Evolutionary conservation across 2,113 vertebrate genomes (phyloP).

Genomic region (Daubentonia madagascariensis): DNA sequence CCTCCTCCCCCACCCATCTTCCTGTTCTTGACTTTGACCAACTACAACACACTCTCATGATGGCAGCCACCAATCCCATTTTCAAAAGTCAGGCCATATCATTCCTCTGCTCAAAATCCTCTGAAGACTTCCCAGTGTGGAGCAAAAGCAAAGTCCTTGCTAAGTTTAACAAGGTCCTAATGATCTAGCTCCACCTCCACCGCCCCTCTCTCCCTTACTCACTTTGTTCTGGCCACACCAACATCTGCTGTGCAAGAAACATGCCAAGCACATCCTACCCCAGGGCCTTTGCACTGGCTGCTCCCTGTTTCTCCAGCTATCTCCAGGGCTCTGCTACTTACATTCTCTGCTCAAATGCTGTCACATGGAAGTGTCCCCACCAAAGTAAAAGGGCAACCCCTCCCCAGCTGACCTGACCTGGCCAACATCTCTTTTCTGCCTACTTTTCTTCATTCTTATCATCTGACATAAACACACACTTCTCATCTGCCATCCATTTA

Average conservation of each 20-base stretch:
- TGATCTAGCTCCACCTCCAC: neutral
- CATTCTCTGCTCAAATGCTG: rapidly evolving
- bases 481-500: neutral
- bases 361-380: neutral
- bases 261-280: neutral
- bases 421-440: neutral
- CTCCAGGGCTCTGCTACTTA: neutral
- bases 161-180: neutral
- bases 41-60: neutral
- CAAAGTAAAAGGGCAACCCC: neutral
- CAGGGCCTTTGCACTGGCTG: neutral
- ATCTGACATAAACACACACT: neutral
- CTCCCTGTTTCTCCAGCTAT: neutral
- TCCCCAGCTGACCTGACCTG: neutral
- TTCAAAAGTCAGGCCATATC: neutral
- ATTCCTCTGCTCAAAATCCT: neutral
- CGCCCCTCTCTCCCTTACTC: neutral
- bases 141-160: neutral
- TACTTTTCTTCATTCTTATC: neutral
- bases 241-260: neutral
- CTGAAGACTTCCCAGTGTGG: neutral
- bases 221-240: neutral
- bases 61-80: neutral
- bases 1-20: neutral
- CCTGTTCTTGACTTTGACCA: neutral